Base-by-base conservation (phyloP, 2,888 invertebrate genomes). In the Acanthosoma haemorrhoidale region DNA sequence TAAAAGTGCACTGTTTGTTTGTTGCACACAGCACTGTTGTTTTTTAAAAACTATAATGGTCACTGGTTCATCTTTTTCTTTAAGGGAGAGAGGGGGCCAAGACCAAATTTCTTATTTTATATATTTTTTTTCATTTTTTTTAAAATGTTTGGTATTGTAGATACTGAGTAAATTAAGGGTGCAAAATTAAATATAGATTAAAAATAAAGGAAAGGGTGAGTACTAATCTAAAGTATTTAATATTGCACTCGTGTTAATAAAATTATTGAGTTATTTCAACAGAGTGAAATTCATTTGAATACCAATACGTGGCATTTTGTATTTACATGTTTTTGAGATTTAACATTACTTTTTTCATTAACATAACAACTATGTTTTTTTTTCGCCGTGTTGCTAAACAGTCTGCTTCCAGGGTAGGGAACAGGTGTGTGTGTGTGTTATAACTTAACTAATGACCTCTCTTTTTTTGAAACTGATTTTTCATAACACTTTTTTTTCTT, bases 201-300 rank as follows among this genome's bases (percentile, higher is more conserved):
- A 15, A 16, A 6, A 41, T 6, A n/a, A 13, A 58, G 4, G 6
- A 18, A 18, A 43, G 11, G 66, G 66, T 66, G 66, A 66, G 66
- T 66, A 66, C n/a, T 31, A 41, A 13, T 16, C 59, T 32, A 59
- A 25, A 36, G 34, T 43, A 66, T 66, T 66, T 66, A 66, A 66
- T 66, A 29, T 66, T 66, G 66, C 66, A 66, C 66, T 66, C 41
- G 16, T 36, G 15, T 38, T 29, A 25, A 13, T 51, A 29, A 66
- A 29, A 36, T 51, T 34, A 25, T 31, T 39, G 15, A 43, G 51
- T 32, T 41, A n/a, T 38, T 38, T 34, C 34, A 36, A 16, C 29
- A 63, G 29, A 39, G 34, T 38, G 39, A 21, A n/a, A 25, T 38
- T 63, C 75, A 75, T 75, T 75, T 75, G 75, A 75, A 75, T 75